Conservation (phyloP, 2,797 vertebrate species). For the Tympanoctomys barrerae region DNA sequence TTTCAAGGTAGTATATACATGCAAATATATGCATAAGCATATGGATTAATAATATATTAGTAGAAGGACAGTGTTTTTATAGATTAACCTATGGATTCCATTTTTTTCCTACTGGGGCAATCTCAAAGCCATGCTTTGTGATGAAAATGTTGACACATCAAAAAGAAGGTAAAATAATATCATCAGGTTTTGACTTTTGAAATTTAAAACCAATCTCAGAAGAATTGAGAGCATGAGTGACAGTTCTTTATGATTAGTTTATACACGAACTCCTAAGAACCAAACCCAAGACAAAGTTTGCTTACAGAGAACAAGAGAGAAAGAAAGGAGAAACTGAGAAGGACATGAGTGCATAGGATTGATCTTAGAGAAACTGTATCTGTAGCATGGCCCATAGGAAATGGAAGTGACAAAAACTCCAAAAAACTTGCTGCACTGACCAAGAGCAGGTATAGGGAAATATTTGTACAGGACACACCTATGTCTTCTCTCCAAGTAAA, state of each 20-base stretch:
- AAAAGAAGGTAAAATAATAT: conserved; percentile 67
- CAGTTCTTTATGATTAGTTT: conserved; percentile 23
- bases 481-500: not conserved
- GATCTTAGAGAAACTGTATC: too few relatives aligned
- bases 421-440: not conserved
- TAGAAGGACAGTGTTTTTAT: conserved; percentile 10
- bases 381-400: not conserved
- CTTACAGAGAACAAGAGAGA: not conserved
- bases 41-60: not conserved
- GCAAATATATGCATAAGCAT: too few relatives aligned
- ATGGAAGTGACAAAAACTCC: not conserved
- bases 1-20: not conserved
- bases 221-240: not conserved
- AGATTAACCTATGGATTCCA: not conserved
- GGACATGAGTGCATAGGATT: rapidly evolving
- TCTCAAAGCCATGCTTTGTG: conserved; percentile 23
- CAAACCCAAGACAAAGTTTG: not conserved
- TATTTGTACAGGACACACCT: not conserved
- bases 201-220: conserved; percentile 57
- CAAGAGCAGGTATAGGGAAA: not conserved
- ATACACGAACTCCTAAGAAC: not conserved
- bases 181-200: conserved; percentile 38
- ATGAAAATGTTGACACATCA: conserved; percentile 62
- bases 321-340: not conserved
- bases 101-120: not conserved